These are phyloP conservation scores for Agelastica alni DNA, from an alignment of 2,888 invertebrate species.

Conservation along the genomic window DNA sequence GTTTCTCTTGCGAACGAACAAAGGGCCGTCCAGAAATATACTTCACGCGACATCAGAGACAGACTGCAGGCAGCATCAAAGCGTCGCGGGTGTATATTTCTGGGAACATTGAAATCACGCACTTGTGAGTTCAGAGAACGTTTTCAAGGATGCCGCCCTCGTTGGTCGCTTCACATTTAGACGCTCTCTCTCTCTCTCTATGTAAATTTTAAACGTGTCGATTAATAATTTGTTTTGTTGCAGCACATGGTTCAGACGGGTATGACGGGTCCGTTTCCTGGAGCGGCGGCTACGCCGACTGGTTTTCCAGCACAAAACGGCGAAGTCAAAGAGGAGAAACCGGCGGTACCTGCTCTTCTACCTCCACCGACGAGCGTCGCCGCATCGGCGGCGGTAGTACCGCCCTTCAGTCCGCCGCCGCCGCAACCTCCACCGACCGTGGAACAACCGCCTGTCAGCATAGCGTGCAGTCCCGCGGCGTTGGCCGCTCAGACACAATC, in stretches of 20 bases:
- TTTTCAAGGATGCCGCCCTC: constrained; percentile 29
- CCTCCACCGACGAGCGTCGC: constrained; percentile 48
- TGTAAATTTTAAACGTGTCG: too few relatives aligned
- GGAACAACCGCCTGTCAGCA: constrained; percentile 53
- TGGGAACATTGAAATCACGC: constrained; percentile 16
- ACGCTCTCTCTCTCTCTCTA: too few relatives aligned
- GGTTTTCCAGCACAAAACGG: constrained; percentile 53
- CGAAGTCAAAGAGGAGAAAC: constrained; percentile 57
- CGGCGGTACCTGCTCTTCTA: constrained; percentile 60
- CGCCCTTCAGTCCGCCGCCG: constrained; percentile 54
- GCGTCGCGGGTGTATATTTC: constrained; percentile 16
- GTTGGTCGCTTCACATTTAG: too few relatives aligned
- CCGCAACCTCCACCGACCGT: constrained; percentile 54
- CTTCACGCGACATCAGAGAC: constrained; percentile 15
- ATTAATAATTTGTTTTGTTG: constrained; percentile 56
- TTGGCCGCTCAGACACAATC: constrained; percentile 46
- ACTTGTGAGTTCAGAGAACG: constrained; percentile 26
- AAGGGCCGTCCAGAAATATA: constrained; percentile 25
- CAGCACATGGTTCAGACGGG: constrained; percentile 93
- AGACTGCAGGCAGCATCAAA: constrained; percentile 10
- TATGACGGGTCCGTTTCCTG: constrained; percentile 66
- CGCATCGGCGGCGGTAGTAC: constrained; percentile 54
- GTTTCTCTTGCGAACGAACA: too few relatives aligned
- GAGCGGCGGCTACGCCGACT: constrained; percentile 23
- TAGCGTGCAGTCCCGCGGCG: constrained; percentile 51